These are phyloP conservation scores for Psephotus haematonotus DNA, from an alignment of 2,113 vertebrate species.

Conservation along the genomic window DNA sequence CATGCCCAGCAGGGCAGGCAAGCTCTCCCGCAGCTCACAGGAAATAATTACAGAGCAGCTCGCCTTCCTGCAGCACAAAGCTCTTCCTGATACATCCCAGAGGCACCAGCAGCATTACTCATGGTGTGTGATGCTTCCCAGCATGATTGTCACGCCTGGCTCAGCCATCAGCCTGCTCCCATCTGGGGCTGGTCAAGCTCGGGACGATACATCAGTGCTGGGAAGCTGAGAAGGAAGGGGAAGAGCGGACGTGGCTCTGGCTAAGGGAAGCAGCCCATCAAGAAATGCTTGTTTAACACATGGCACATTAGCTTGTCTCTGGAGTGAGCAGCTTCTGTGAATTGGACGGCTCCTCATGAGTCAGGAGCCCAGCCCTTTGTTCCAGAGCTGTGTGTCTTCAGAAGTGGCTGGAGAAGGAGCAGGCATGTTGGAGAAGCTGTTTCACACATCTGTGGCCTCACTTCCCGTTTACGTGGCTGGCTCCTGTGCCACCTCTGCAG, in stretches of 20 bases:
- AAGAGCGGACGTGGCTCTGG: not conserved
- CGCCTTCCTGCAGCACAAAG: not conserved
- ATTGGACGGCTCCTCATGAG: not conserved
- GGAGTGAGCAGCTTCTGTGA: not conserved
- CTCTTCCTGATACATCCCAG: not conserved
- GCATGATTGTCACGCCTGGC: not conserved
- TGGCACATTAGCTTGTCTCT: not conserved
- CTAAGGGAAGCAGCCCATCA: not conserved
- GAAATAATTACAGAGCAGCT: slow-evolving; percentile 34
- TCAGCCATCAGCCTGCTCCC: not conserved
- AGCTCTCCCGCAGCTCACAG: not conserved
- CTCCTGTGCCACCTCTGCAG: not conserved
- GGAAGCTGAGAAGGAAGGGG: not conserved
- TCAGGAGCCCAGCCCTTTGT: not conserved
- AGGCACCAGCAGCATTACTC: slow-evolving; percentile 9
- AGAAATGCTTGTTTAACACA: not conserved
- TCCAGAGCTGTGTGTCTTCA: not conserved
- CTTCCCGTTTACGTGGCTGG: not conserved
- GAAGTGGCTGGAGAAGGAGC: not conserved
- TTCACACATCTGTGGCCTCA: not conserved
- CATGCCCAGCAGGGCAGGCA: not conserved
- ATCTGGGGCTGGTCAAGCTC: not conserved
- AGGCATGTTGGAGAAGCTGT: not conserved
- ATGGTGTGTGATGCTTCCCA: not conserved
- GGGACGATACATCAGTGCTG: fast-evolving